Conservation (phyloP, 2,888 invertebrate genomes). For the Ferdinandea cuprea region DNA sequence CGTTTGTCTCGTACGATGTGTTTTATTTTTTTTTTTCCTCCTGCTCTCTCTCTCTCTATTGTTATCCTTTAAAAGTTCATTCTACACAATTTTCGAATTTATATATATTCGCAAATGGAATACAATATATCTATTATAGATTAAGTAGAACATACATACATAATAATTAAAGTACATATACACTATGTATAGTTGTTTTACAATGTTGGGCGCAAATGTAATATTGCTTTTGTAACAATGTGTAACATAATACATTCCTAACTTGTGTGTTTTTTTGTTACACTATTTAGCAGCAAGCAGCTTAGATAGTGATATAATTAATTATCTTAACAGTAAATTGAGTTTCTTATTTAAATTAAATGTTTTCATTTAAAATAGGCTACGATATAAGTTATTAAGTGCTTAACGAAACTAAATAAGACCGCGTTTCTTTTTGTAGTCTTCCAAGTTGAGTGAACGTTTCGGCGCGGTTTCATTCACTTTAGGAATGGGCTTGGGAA, state of each 20-base stretch:
- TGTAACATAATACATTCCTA: conserved; percentile 32
- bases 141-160: conserved; percentile 13
- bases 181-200: conserved; percentile 26
- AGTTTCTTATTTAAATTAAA: conserved; percentile 59
- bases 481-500: conserved; percentile 89
- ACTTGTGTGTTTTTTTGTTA: conserved; percentile 19
- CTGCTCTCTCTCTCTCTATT: neutral
- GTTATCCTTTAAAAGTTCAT: conserved; percentile 12
- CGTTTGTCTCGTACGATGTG: conserved; percentile 24
- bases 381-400: conserved; percentile 43
- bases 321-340: conserved; percentile 45
- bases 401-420: conserved; percentile 86
- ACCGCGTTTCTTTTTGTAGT: conserved; percentile 96
- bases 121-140: conserved; percentile 9
- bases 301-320: conserved; percentile 27
- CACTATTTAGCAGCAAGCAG: conserved; percentile 27
- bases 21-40: conserved; percentile 4
- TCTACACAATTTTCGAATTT: conserved; percentile 22
- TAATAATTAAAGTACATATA: conserved; percentile 22
- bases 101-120: conserved; percentile 43
- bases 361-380: conserved; percentile 44
- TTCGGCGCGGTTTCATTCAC: conserved; percentile 92
- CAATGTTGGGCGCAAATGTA: conserved; percentile 37
- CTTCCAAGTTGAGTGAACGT: conserved; percentile 93
- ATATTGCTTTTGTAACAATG: conserved; percentile 27